phyloP scores from a whole-genome alignment of 2,888 invertebrate species.

The Trypoxylon attenuatum region DNA sequence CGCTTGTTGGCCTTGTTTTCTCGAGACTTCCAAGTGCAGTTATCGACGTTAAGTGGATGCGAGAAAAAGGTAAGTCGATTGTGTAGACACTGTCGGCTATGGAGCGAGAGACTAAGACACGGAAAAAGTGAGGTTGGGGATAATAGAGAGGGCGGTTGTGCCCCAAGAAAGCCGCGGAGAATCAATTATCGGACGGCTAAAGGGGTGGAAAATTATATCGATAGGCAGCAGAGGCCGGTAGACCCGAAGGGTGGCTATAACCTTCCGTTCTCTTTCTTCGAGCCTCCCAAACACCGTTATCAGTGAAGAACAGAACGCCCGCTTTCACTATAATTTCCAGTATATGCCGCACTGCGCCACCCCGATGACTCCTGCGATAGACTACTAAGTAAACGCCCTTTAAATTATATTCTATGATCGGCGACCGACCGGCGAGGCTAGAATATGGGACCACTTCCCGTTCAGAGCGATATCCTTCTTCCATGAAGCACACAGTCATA shows the following conservation, averaged over 20 bases:
- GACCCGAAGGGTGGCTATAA: slow-evolving; percentile 14
- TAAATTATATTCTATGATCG: slow-evolving; percentile 4
- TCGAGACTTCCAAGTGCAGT: too few species aligned
- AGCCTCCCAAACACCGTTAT: slow-evolving; percentile 46
- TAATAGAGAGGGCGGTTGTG: not conserved
- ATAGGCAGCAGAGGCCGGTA: slow-evolving; percentile 21
- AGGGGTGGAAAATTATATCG: slow-evolving; percentile 61
- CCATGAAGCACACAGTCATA: too few species aligned
- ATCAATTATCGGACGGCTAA: slow-evolving; percentile 58
- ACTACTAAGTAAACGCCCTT: slow-evolving; percentile 13
- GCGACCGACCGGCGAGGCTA: too few species aligned
- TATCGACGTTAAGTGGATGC: too few species aligned
- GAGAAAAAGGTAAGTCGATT: slow-evolving; percentile 10
- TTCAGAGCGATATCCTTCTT: too few species aligned
- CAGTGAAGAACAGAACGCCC: slow-evolving; percentile 40
- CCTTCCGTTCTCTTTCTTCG: slow-evolving; percentile 22
- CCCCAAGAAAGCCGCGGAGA: slow-evolving; percentile 45
- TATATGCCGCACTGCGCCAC: slow-evolving; percentile 6
- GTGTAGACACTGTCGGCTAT: not conserved
- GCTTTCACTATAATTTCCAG: slow-evolving; percentile 25
- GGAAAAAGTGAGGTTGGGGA: not conserved
- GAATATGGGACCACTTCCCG: too few species aligned
- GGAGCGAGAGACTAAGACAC: not conserved
- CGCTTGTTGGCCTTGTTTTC: too few species aligned
- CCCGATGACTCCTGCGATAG: slow-evolving; percentile 13